Base-by-base conservation (phyloP, 2,113 vertebrate genomes). In the Elachura formosa region DNA sequence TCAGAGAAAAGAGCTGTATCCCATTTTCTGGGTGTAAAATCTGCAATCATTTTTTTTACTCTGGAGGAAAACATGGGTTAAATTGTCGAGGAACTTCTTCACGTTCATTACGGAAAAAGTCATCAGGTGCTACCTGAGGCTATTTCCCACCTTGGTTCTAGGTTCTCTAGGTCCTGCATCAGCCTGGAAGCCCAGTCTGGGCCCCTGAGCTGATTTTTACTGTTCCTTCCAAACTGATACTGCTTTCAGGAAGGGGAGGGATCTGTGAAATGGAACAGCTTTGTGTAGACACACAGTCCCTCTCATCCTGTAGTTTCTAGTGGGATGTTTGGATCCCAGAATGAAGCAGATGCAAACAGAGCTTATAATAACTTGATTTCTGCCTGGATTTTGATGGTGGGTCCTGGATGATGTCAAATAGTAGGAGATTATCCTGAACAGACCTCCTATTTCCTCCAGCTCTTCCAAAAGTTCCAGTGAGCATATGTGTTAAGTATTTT, bases 221-320 rank as follows among this genome's bases (percentile, higher is more conserved):
- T 49, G 6, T 9, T 81, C 54, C 3, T 1, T 29, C 58, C 16
- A 3, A 31, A 12, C 8, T 40, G 23, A 14, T 5, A 1, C 36
- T 40, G 14, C 13, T 12, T 46, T 76, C n/a, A n/a, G n/a, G n/a
- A n/a, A n/a, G 29, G 34, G 40, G 18, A 28, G 19, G 41, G 58
- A 33, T 29, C 40, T 67, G 25, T 76, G 49, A 74, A 28, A 24
- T 2, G 0, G 2, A 21, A 10, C 12, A 41, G 48, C 24, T 48
- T 51, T 54, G 13, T 38, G 5, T 1, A 26, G 45, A 26, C 15
- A 40, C 12, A 29, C 1, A 25, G 34, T 6, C 16, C 24, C 31
- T 45, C 7, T 24, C 40, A 62, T 31, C 20, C 56, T 62, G 12
- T 5, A 11, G 45, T 52, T 51, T 56, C 31, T 26, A 19, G 17